Conservation (phyloP, 1,140 invertebrate genomes). For the Rhopalosiphum maidis region DNA sequence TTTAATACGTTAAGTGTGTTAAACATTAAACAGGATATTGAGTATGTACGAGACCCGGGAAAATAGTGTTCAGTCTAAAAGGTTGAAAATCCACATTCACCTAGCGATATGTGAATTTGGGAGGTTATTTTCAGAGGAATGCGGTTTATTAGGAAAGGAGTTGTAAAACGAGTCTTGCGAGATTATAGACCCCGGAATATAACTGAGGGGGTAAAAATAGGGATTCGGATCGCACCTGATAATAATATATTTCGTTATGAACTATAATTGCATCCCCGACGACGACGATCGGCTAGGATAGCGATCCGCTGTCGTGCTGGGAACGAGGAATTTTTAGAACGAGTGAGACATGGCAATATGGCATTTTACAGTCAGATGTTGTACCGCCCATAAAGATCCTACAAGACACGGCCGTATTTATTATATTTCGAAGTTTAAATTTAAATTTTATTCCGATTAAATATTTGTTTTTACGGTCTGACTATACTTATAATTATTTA, state of each 20-base stretch:
- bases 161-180: not conserved
- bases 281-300: not conserved
- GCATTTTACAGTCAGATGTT: not conserved
- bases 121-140: not conserved
- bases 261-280: not conserved
- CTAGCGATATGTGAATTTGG: too few relatives aligned
- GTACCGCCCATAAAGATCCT: not conserved
- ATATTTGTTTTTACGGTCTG: not conserved
- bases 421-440: not conserved
- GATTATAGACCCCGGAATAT: not conserved
- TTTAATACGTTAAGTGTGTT: not conserved
- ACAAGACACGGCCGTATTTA: not conserved
- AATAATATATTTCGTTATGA: not conserved
- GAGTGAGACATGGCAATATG: not conserved
- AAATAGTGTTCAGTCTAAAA: not conserved
- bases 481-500: not conserved
- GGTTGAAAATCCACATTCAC: too few relatives aligned
- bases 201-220: not conserved
- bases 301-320: not conserved
- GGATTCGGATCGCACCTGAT: not conserved
- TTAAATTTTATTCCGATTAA: not conserved
- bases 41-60: not conserved
- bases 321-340: not conserved
- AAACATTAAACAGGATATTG: not conserved
- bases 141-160: not conserved